Evolutionary conservation across 1,140 invertebrate species (phyloP).

Genomic region (Charaxes varanes): DNA sequence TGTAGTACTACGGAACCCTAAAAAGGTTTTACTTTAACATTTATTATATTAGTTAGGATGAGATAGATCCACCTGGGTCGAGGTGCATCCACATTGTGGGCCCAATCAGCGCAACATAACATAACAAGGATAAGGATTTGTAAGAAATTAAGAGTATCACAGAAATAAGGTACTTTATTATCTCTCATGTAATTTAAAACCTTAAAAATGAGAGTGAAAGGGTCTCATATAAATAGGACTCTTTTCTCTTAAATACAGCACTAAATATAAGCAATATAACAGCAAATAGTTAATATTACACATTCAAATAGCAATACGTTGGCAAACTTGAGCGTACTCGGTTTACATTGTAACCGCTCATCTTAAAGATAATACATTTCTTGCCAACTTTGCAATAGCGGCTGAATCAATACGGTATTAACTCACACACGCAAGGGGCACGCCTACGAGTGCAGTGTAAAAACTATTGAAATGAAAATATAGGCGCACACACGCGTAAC

Average conservation of each 20-base stretch:
- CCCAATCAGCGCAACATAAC: too few species aligned
- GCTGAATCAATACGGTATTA: conserved; percentile 68
- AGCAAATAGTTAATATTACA: conserved; percentile 2
- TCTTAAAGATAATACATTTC: conserved; percentile 62
- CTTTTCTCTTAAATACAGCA: background rate
- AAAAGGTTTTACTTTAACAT: too few species aligned
- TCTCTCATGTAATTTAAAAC: too few species aligned
- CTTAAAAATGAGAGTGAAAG: too few species aligned
- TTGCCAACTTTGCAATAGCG: conserved; percentile 44
- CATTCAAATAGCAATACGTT: background rate
- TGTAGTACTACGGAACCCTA: too few species aligned
- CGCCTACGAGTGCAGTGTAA: conserved; percentile 55
- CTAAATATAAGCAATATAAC: background rate
- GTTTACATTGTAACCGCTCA: conserved; percentile 17
- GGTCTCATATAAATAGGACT: too few species aligned
- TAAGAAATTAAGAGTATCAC: too few species aligned
- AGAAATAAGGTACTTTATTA: too few species aligned
- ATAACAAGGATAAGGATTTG: too few species aligned
- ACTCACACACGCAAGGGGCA: conserved; percentile 48
- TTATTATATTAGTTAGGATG: too few species aligned
- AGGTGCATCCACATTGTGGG: too few species aligned
- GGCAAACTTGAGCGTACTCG: conserved; percentile 4
- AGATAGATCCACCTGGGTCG: too few species aligned
- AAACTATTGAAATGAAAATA: conserved; percentile 72
- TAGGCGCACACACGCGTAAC: conserved; percentile 39